phyloP scores from a whole-genome alignment of 2,113 vertebrate species.

The Corvus cornix region DNA sequence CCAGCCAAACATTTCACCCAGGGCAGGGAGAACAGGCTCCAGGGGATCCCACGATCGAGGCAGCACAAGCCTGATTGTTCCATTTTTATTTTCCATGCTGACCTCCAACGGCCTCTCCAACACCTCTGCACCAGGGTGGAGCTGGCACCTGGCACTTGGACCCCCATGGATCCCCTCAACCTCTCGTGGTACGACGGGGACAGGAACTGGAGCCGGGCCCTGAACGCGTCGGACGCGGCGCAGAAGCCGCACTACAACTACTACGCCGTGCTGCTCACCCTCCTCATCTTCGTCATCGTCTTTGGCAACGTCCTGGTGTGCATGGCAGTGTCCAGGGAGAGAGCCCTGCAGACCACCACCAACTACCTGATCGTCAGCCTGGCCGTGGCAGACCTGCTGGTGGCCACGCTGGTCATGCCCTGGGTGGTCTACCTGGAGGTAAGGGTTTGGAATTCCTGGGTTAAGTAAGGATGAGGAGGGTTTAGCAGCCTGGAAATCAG shows the following conservation, averaged over 20 bases:
- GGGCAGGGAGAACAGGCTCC: not conserved
- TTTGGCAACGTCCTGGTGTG: conserved; percentile 98
- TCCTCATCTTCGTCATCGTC: conserved; percentile 95
- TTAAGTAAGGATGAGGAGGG: accelerated
- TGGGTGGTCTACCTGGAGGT: conserved; percentile 97
- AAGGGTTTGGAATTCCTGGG: not conserved
- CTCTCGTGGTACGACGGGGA: conserved; percentile 86
- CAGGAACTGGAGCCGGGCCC: conserved; percentile 80
- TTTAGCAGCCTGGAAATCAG: not conserved
- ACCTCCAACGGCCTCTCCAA: not conserved
- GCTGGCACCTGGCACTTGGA: conserved; percentile 56
- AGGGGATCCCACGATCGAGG: accelerated
- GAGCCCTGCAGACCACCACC: conserved; percentile 96
- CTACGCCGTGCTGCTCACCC: conserved; percentile 93
- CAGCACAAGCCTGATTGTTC: accelerated
- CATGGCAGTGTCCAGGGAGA: conserved; percentile 95
- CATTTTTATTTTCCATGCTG: not conserved
- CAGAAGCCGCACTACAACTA: conserved; percentile 89
- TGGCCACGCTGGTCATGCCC: conserved; percentile 95
- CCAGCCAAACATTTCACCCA: not conserved
- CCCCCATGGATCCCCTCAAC: conserved; percentile 90
- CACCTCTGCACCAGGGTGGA: conserved; percentile 26
- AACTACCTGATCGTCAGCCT: conserved; percentile 98
- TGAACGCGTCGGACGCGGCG: conserved; percentile 80
- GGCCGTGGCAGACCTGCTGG: conserved; percentile 93